These are phyloP conservation scores for Psittacula derbiana DNA, from an alignment of 2,797 vertebrate genomes.

Conservation along the genomic window DNA sequence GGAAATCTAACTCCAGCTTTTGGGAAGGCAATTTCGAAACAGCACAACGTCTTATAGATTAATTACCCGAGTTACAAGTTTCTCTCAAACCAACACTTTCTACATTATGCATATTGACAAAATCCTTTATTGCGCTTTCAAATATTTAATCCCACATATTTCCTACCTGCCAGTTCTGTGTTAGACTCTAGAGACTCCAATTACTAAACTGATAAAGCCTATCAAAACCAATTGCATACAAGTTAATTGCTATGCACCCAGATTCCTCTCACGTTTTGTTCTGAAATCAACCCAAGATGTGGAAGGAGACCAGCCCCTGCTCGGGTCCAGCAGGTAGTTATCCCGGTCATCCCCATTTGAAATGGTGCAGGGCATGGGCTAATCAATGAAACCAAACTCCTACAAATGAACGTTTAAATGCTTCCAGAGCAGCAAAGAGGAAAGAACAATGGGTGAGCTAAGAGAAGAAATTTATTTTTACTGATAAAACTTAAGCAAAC, in stretches of 20 bases:
- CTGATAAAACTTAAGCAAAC: constrained; percentile 67
- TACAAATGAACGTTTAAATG: not conserved
- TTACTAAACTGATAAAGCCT: not conserved
- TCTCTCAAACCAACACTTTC: constrained; percentile 6
- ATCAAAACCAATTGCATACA: not conserved
- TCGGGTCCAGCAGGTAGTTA: not conserved
- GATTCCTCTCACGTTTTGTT: not conserved
- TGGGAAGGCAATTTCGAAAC: constrained; percentile 48
- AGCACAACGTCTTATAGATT: not conserved
- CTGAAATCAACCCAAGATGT: not conserved
- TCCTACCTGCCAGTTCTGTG: not conserved
- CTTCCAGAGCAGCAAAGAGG: not conserved
- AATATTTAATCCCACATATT: not conserved
- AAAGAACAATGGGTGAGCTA: constrained; percentile 63
- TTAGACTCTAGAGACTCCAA: not conserved
- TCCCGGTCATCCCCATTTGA: not conserved
- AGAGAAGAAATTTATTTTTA: constrained; percentile 72
- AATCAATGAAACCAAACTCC: not conserved
- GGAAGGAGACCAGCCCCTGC: not conserved
- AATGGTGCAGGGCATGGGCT: rapidly evolving
- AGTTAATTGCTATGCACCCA: not conserved
- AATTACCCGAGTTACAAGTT: constrained; percentile 1
- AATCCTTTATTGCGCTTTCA: not conserved
- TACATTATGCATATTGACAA: not conserved
- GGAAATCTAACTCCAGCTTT: constrained; percentile 8